Evolutionary conservation across 2,888 invertebrate genomes (phyloP), one percentile per base, ranked within the genome.

Genomic region (Sarcophaga rosellei): DNA sequence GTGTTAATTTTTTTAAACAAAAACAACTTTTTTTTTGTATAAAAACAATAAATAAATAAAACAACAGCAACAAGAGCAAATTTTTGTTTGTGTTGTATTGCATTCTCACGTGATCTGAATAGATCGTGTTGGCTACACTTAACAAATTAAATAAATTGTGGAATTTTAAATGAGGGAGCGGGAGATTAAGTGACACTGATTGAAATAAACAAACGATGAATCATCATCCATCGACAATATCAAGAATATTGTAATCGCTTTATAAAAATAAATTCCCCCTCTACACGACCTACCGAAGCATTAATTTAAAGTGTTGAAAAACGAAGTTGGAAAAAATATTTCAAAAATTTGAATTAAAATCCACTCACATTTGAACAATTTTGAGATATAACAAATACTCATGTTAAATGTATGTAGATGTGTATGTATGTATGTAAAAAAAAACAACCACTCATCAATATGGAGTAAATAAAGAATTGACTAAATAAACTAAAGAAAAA

Each of bases 161-260:
- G 53, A 78, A 77, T 75, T 61, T 75, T 25, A 72, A 70, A 21
- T 23, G 47, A 62, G 74, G 23, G 8, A 66, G 65, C 61, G 63
- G 17, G 20, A 45, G 15, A 73, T 45, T 62, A 23, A 61, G 69
- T 61, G 74, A 81, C 63, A 75, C 68, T 69, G 74, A 81, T 74
- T 68, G 62, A 75, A 62, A 62, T 35, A 81, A 74, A 69, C 53
- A 81, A 81, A 69, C 68, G 80, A 68, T 74, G 81, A 81, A 53
- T 81, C 79, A 79, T 61, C 68, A 76, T 20, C 23, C 47, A 35
- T 35, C 35, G 35, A 35, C 35, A 35, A 23, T 47, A 53, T 69
- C 21, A 17, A 23, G 21, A 21, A 4, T 35, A 44, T 44, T 73
- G 62, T 45, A 45, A 73, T 4, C 15, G 65, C 35, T n/a, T 45